Percentiles rank a stretch among this genome's conserved stretches.
phyloP scores from a whole-genome alignment of 2,113 vertebrate genomes.

The Cryptomyrus ogoouensis region DNA sequence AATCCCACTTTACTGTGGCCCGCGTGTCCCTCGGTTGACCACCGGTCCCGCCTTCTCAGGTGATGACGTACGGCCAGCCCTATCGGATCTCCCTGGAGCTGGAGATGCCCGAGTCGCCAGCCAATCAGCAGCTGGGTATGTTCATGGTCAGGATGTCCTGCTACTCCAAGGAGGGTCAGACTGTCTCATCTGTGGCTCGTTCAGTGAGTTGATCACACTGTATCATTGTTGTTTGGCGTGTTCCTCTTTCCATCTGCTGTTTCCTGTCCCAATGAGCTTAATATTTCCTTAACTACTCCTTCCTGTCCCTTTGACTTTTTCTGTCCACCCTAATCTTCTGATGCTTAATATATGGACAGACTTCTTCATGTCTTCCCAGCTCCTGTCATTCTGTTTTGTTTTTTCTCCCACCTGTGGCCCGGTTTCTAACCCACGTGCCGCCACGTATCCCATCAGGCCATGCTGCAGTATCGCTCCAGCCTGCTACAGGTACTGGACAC shows the following conservation, averaged over 20 bases:
- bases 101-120: constrained; percentile 78
- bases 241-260: not conserved
- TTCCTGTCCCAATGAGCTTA: not conserved
- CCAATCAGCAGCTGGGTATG: constrained; percentile 80
- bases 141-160: constrained; percentile 78
- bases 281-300: not conserved
- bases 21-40: not conserved
- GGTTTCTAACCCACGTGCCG: not conserved
- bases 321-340: too few species aligned
- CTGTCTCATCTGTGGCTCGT: constrained; percentile 63
- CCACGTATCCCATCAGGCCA: constrained; percentile 53
- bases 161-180: constrained; percentile 67
- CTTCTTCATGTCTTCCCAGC: not conserved
- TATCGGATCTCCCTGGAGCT: constrained; percentile 76
- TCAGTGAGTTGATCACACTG: constrained; percentile 56
- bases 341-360: not conserved
- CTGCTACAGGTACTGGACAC: constrained; percentile 74
- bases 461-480: constrained; percentile 79
- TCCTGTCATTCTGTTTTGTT: not conserved
- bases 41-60: constrained; percentile 41
- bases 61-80: constrained; percentile 75
- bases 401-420: not conserved
- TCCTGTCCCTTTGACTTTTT: not conserved
- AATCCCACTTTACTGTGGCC: not conserved
- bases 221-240: not conserved